Evolutionary conservation across 2,888 invertebrate species (phyloP).

Genomic region (Xestoiulus laeticollis): DNA sequence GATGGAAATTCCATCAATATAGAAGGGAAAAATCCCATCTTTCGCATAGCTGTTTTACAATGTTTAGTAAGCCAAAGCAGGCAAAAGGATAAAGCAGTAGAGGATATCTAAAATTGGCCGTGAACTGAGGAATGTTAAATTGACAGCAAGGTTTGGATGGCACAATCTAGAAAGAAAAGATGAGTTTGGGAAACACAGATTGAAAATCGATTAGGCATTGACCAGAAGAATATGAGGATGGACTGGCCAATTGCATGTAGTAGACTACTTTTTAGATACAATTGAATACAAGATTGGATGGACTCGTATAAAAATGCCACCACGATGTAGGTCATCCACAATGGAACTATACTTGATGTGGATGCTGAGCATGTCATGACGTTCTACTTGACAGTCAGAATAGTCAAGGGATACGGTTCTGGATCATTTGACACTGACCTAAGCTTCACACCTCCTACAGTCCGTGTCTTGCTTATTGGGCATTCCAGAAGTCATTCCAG

Average conservation of each 20-base stretch:
- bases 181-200: constrained; percentile 15
- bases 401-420: constrained; percentile 5
- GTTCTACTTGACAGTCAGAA: not conserved
- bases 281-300: constrained; percentile 1
- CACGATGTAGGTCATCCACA: not conserved
- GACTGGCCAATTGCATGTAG: constrained; percentile 15
- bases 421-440: not conserved
- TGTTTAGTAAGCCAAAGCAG: not conserved
- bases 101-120: constrained; percentile 1
- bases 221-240: not conserved
- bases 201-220: constrained; percentile 41
- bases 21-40: not conserved
- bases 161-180: constrained; percentile 19
- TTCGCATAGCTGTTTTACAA: not conserved
- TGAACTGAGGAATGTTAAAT: constrained; percentile 21
- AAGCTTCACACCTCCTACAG: not conserved
- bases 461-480: constrained; percentile 1
- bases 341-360: not conserved
- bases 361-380: not conserved
- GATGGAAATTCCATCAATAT: not conserved
- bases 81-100: not conserved
- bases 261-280: not conserved
- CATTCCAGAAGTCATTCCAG: constrained; percentile 27
- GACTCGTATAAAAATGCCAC: constrained; percentile 28
- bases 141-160: constrained; percentile 12